Base-by-base conservation (phyloP, 2,797 vertebrate species). In the Sciurus vulgaris region DNA sequence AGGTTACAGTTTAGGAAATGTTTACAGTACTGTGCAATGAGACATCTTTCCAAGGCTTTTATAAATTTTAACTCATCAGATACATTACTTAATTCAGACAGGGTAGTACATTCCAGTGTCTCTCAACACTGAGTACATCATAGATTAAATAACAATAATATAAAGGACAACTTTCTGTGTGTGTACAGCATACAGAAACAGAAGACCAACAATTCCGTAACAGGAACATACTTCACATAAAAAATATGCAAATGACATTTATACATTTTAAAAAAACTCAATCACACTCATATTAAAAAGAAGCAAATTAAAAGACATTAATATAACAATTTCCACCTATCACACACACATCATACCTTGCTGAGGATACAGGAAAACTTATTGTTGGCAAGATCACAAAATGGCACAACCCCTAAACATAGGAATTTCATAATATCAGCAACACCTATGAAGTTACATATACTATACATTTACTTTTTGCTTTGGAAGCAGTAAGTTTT, bases 271-370 rank as follows among this genome's bases (percentile, higher is more conserved):
- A 79, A 94, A 85, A 85, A 77, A 30, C 49, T 65, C 63, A 76
- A 78, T 72, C 59, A 82, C 14, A 54, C 24, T 35, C 47, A 59
- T 24, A 69, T 67, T 76, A 93, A 86, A 87, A 47, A 84, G 9
- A 87, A 83, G 70, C 83, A 94, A 81, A 94, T 82, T 33, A 90
- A 92, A 90, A 96, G 49, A 28, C 88, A 74, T 7, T 70, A 28
- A 92, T 26, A 81, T 78, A 89, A 5, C 28, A 73, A 69, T 93
- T 79, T 33, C 84, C 63, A 91, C 33, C 35, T 47, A 70, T 20
- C 30, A 91, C 26, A 84, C 7, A 24, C 70, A 67, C 44, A n/a
- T 87, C 15, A 41, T 12, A 65, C 13, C 44, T 63, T 67, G 11
- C 61, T 47, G 91, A 79, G 78, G 33, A 72, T 28, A 77, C 3